Evolutionary conservation across 2,888 invertebrate species (phyloP).

Genomic region (Cantharis rufa): DNA sequence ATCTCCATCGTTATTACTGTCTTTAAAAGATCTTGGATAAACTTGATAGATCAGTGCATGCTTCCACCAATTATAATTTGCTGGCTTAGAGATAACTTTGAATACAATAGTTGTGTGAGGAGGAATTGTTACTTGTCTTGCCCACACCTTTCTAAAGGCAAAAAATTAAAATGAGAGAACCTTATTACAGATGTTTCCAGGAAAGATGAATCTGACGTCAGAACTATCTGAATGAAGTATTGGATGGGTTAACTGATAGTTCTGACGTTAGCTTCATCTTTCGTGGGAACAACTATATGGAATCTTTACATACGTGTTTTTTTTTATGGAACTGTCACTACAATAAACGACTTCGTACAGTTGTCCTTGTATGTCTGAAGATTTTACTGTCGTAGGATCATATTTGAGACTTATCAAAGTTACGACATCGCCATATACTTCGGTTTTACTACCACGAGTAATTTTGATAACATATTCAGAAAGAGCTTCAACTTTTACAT

Average conservation of each 20-base stretch:
- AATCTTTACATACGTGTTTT: neutral
- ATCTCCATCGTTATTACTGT: constrained; percentile 79
- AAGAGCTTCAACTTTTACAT: constrained; percentile 59
- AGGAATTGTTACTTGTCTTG: neutral
- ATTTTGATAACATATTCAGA: constrained; percentile 29
- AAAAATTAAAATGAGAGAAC: no score
- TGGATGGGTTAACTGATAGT: no score
- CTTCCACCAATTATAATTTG: constrained; percentile 79
- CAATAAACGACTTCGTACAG: neutral
- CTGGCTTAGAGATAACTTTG: neutral
- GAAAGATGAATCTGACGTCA: no score
- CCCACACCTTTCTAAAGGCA: neutral
- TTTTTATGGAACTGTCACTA: neutral
- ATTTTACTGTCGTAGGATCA: constrained; percentile 16
- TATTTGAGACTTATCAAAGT: constrained; percentile 54
- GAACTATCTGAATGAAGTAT: no score
- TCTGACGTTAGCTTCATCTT: no score
- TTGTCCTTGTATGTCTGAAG: neutral
- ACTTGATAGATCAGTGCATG: constrained; percentile 82
- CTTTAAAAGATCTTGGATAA: constrained; percentile 76
- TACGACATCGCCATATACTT: constrained; percentile 11
- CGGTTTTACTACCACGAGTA: constrained; percentile 22
- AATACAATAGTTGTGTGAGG: neutral
- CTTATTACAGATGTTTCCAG: no score
- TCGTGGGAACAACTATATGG: no score